phyloP scores from a whole-genome alignment of 2,797 vertebrate species.

The Mus minutoides region DNA sequence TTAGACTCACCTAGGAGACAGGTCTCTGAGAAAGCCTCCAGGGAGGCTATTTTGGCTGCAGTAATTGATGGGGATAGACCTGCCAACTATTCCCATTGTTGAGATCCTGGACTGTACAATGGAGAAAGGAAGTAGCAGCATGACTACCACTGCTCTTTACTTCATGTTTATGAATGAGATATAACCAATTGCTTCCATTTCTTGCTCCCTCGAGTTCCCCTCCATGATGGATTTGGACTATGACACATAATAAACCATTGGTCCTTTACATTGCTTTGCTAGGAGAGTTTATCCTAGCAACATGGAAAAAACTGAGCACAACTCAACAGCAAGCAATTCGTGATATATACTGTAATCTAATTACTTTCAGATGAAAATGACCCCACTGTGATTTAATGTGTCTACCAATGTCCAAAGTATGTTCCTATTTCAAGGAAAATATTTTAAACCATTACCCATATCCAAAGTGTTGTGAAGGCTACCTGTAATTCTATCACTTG shows the following conservation, averaged over 20 bases:
- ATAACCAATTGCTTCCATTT: background rate
- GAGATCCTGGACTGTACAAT: background rate
- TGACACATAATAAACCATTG: background rate
- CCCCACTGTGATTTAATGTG: background rate
- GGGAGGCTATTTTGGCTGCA: background rate
- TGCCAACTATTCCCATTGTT: background rate
- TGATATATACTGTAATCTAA: background rate
- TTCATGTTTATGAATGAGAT: background rate
- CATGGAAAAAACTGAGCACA: background rate
- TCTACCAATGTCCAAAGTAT: background rate
- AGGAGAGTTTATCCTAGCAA: background rate
- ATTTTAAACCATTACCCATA: background rate
- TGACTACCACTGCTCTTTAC: background rate
- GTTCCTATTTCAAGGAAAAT: background rate
- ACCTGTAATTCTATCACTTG: background rate
- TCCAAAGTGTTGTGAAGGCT: background rate
- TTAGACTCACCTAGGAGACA: background rate
- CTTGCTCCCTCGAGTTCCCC: background rate
- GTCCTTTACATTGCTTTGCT: background rate
- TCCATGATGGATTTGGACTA: background rate
- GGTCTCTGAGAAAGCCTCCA: background rate
- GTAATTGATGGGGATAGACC: background rate
- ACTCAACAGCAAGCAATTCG: background rate
- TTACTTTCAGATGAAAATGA: background rate
- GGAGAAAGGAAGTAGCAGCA: background rate